phyloP scores from a whole-genome alignment of 2,797 vertebrate genomes.

The Brachyalestes nurse region DNA sequence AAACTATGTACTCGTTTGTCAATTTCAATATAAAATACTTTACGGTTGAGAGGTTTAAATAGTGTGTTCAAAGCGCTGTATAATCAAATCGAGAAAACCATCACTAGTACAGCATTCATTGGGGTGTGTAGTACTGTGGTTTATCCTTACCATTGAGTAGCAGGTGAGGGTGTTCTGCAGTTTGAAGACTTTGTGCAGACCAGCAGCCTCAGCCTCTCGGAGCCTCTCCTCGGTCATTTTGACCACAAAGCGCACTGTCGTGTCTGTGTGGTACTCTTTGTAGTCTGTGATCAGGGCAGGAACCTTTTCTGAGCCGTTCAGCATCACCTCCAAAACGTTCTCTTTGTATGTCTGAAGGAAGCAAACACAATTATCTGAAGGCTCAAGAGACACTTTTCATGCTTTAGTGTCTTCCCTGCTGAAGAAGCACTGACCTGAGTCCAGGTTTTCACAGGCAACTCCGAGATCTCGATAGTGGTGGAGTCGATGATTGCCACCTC shows the following conservation, averaged over 20 bases:
- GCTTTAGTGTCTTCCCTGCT: background rate
- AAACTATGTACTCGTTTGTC: background rate
- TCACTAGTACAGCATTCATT: background rate
- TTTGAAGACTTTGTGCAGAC: slow-evolving; percentile 97
- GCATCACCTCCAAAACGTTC: slow-evolving; percentile 93
- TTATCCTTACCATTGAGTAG: slow-evolving; percentile 89
- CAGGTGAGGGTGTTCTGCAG: slow-evolving; percentile 91
- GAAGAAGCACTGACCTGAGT: slow-evolving; percentile 84
- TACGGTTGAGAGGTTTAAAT: no score
- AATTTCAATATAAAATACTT: no score
- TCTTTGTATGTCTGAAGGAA: slow-evolving; percentile 89
- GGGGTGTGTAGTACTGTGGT: background rate
- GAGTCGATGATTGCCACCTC: slow-evolving; percentile 93
- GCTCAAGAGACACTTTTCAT: background rate
- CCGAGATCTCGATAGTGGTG: slow-evolving; percentile 96
- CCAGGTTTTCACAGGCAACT: slow-evolving; percentile 93
- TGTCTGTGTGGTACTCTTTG: slow-evolving; percentile 96
- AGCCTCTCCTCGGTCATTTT: slow-evolving; percentile 92
- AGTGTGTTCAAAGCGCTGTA: no score
- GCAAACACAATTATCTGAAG: background rate
- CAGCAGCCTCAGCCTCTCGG: slow-evolving; percentile 83
- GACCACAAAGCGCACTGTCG: slow-evolving; percentile 91
- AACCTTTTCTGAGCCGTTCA: slow-evolving; percentile 93
- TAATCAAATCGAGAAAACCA: background rate
- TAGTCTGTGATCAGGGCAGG: slow-evolving; percentile 95